These are phyloP conservation scores for Eleginops maclovinus DNA, from an alignment of 2,113 vertebrate genomes.

Conservation along the genomic window DNA sequence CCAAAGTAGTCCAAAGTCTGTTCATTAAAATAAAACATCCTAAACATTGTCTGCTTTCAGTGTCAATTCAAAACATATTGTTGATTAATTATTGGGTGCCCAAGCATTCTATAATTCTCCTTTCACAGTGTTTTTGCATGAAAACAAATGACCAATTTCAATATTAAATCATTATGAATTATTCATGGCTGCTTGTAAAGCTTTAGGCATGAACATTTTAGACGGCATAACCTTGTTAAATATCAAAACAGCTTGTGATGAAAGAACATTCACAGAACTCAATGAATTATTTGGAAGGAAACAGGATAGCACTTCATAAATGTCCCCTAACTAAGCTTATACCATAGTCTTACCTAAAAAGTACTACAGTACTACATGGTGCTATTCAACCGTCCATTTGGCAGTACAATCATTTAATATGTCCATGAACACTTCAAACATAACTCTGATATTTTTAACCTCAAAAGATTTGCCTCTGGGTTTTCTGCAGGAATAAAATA, in stretches of 20 bases:
- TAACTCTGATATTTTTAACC: not conserved
- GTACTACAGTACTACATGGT: no score
- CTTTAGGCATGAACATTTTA: slow-evolving; percentile 60
- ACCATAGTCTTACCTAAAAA: not conserved
- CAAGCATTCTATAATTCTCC: slow-evolving; percentile 63
- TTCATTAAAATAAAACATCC: slow-evolving; percentile 51
- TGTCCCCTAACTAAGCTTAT: not conserved
- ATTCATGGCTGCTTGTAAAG: slow-evolving; percentile 57
- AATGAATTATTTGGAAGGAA: slow-evolving; percentile 53
- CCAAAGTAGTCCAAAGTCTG: slow-evolving; percentile 27
- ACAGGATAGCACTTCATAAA: slow-evolving; percentile 25
- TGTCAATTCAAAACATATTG: slow-evolving; percentile 65
- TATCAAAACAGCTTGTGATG: slow-evolving; percentile 63
- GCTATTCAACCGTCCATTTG: not conserved
- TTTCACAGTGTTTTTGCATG: slow-evolving; percentile 62
- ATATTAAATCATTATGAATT: slow-evolving; percentile 71
- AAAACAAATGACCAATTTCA: slow-evolving; percentile 78
- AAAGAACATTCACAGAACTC: slow-evolving; percentile 47
- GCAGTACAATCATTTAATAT: not conserved
- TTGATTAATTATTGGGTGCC: slow-evolving; percentile 67
- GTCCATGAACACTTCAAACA: not conserved
- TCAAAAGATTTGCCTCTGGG: not conserved
- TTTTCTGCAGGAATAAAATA: not conserved
- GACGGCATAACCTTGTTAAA: slow-evolving; percentile 63
- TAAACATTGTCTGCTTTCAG: slow-evolving; percentile 44